Evolutionary conservation across 2,888 invertebrate genomes (phyloP).

Genomic region (Nowickia ferox): DNA sequence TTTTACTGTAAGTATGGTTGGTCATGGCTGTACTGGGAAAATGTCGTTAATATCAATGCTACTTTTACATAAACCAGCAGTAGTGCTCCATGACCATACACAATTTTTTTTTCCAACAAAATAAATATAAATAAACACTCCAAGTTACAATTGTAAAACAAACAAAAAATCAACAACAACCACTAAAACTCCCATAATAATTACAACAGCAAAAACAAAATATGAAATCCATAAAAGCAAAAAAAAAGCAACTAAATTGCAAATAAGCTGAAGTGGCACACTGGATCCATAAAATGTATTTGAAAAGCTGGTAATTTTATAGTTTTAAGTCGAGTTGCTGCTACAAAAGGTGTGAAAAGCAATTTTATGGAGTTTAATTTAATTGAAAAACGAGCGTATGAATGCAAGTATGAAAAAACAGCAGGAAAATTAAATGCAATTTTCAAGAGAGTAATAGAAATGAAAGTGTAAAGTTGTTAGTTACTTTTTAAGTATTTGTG

Average conservation of each 20-base stretch:
- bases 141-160: not conserved
- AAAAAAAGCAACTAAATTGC: not conserved
- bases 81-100: not conserved
- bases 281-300: slow-evolving; percentile 24
- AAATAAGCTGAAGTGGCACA: not conserved
- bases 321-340: slow-evolving; percentile 12
- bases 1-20: not conserved
- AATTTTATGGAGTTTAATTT: slow-evolving; percentile 59
- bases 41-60: not conserved
- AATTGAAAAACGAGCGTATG: slow-evolving; percentile 10
- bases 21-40: not conserved
- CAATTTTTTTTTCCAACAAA: slow-evolving; percentile 1
- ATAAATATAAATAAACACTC: not conserved
- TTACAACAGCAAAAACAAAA: slow-evolving; percentile 10
- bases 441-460: not conserved
- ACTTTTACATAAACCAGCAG: not conserved
- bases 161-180: not conserved
- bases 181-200: slow-evolving; percentile 33
- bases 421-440: not conserved
- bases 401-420: not conserved
- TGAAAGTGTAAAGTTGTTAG: not conserved
- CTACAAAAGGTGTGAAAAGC: slow-evolving; percentile 55
- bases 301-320: not conserved
- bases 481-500: not conserved
- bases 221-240: not conserved